Percentiles rank a stretch among this genome's conserved stretches.
Conservation (phyloP, 2,888 invertebrate genomes). For the Belgica antarctica region DNA sequence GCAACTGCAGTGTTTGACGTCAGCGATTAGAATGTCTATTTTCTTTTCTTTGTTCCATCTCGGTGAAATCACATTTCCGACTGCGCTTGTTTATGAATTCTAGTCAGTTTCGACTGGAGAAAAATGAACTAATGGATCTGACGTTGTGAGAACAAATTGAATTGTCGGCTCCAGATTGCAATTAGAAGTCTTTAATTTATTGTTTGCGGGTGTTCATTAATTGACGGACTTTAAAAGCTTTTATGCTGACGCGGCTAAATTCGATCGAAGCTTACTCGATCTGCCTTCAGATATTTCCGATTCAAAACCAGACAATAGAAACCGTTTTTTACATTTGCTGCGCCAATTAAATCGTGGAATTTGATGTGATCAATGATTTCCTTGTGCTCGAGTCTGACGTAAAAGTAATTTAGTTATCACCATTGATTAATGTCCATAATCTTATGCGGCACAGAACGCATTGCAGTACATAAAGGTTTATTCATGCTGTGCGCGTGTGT, state of each 20-base stretch:
- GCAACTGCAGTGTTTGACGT: slow-evolving; percentile 11
- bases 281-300: background rate
- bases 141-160: slow-evolving; percentile 40
- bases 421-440: slow-evolving; percentile 26
- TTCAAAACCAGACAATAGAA: background rate
- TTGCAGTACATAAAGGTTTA: background rate
- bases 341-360: background rate
- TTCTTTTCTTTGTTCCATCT: background rate
- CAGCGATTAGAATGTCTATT: too few species aligned
- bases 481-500: slow-evolving; percentile 34
- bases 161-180: slow-evolving; percentile 35
- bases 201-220: slow-evolving; percentile 33
- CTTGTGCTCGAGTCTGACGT: background rate
- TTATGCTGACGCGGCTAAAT: background rate
- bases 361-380: background rate
- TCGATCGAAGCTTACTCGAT: background rate
- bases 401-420: slow-evolving; percentile 32
- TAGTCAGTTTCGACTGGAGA: too few species aligned
- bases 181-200: slow-evolving; percentile 36
- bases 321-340: background rate
- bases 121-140: background rate
- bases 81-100: background rate
- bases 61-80: background rate
- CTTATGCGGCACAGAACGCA: background rate
- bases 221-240: slow-evolving; percentile 16